phyloP scores from a whole-genome alignment of 2,113 vertebrate genomes.

The Pelmatolapia mariae region DNA sequence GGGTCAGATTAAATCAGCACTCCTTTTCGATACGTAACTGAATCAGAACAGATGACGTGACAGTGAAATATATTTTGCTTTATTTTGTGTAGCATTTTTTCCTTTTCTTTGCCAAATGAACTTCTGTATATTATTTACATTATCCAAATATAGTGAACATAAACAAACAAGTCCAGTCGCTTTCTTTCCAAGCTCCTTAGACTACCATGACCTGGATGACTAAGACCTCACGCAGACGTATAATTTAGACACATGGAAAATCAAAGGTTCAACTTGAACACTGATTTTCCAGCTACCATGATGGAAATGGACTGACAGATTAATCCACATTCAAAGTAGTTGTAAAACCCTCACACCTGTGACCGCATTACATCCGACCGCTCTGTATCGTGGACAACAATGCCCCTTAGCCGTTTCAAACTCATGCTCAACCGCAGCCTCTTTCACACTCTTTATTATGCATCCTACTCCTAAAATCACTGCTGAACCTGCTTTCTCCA shows the following conservation, averaged over 20 bases:
- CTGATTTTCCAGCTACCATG: neutral
- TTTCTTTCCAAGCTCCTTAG: neutral
- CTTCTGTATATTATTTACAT: neutral
- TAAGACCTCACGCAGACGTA: neutral
- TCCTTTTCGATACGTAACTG: neutral
- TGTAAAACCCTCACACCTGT: neutral
- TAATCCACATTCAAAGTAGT: neutral
- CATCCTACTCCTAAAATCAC: neutral
- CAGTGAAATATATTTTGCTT: fast-evolving
- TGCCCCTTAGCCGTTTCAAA: neutral
- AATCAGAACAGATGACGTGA: neutral
- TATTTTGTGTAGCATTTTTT: neutral
- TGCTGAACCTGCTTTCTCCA: neutral
- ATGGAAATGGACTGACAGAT: neutral
- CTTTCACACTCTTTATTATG: neutral
- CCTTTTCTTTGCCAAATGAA: neutral
- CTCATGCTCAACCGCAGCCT: fast-evolving
- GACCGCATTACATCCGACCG: neutral
- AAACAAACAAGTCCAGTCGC: neutral
- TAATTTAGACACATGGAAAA: neutral
- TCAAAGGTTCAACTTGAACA: neutral
- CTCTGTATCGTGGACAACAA: neutral
- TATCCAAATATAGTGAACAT: neutral
- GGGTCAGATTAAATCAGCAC: neutral
- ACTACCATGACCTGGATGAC: neutral